These are phyloP conservation scores for Nothoprocta perdicaria DNA, from an alignment of 2,113 vertebrate genomes.

Conservation along the genomic window DNA sequence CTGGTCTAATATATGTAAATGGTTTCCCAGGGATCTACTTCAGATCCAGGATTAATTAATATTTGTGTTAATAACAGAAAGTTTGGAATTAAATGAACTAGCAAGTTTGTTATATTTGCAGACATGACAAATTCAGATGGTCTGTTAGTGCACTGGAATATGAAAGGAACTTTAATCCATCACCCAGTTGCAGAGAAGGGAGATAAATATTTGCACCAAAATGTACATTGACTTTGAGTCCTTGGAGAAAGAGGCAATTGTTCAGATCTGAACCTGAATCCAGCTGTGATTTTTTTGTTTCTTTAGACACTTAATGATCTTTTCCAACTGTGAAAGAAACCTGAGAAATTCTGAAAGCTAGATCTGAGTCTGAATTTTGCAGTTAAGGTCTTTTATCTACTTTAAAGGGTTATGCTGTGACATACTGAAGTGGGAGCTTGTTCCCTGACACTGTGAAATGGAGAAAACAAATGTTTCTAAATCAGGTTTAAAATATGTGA, in stretches of 20 bases:
- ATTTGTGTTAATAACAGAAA: background rate
- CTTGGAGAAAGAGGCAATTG: background rate
- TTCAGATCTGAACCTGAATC: constrained; percentile 1
- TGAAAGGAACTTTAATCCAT: background rate
- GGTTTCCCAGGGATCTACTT: background rate
- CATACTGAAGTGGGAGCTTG: background rate
- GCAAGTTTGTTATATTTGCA: background rate
- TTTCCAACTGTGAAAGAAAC: background rate
- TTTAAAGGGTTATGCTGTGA: background rate
- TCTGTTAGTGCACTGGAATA: background rate
- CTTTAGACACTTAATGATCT: background rate
- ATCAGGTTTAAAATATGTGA: constrained; percentile 42
- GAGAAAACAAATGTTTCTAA: constrained; percentile 46
- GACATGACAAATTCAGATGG: background rate
- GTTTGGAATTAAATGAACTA: background rate
- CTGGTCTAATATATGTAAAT: background rate
- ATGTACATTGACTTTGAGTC: background rate
- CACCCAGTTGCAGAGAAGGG: background rate
- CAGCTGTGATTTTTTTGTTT: background rate
- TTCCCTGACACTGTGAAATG: constrained; percentile 27
- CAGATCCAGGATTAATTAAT: background rate
- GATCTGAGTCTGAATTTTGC: background rate
- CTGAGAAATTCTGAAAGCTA: background rate
- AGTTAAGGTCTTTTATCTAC: background rate
- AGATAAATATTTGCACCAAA: constrained; percentile 16